These are phyloP conservation scores for Plectus sambesii DNA, from an alignment of 1,140 invertebrate species.

Conservation along the genomic window DNA sequence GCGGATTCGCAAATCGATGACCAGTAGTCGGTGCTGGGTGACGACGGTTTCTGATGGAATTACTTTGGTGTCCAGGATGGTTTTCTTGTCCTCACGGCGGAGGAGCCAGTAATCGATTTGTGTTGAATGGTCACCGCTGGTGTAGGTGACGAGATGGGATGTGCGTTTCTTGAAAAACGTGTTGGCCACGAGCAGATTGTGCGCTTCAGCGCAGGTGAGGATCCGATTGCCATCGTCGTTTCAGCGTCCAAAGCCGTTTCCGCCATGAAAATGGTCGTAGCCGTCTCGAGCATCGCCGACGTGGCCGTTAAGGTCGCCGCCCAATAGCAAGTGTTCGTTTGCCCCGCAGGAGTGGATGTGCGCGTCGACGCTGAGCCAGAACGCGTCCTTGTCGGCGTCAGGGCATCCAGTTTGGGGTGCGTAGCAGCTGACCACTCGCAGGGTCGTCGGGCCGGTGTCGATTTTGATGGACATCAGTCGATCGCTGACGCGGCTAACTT, in stretches of 20 bases:
- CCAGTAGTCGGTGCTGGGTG: background rate
- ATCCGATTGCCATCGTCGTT: background rate
- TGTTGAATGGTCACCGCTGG: background rate
- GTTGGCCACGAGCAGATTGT: background rate
- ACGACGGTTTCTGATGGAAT: background rate
- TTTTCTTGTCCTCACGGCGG: background rate
- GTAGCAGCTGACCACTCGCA: no score
- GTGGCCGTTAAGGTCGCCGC: background rate
- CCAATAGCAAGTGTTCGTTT: background rate
- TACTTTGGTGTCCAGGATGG: background rate
- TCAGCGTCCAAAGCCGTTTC: background rate
- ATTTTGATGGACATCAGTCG: no score
- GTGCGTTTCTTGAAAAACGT: background rate
- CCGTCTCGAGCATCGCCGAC: background rate
- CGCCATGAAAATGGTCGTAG: background rate
- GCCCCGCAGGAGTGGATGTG: no score
- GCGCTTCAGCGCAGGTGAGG: background rate
- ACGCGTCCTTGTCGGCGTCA: no score
- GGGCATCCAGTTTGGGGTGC: no score
- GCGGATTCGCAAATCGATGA: background rate
- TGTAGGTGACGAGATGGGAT: background rate
- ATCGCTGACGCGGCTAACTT: no score
- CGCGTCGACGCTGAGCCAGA: no score
- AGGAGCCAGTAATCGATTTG: background rate
- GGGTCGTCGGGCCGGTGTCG: no score